Conservation (phyloP, 2,113 vertebrate species). For the Lepidiolamprologus cunningtoni region DNA sequence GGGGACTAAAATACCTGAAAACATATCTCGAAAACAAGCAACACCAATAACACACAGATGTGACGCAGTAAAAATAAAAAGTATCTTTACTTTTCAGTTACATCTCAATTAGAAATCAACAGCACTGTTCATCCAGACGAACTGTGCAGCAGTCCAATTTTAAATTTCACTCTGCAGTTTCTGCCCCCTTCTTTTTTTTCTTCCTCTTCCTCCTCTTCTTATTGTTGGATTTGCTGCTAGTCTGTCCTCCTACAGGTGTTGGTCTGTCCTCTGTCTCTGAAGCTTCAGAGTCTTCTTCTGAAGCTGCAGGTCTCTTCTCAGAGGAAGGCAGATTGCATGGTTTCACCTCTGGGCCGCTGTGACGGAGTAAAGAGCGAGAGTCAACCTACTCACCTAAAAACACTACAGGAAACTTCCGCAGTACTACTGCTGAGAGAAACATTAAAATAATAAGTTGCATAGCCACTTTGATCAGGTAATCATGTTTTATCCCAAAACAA, state of each 20-base stretch:
- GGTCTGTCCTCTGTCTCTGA: slow-evolving; percentile 4
- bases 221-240: not conserved
- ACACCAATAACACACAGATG: not conserved
- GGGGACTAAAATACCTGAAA: not conserved
- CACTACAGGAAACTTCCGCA: not conserved
- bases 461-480: not conserved
- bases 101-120: not conserved
- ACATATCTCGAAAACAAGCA: not conserved
- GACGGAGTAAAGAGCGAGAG: not conserved
- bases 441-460: not conserved
- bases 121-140: not conserved
- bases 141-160: not conserved
- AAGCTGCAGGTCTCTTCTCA: slow-evolving; percentile 2
- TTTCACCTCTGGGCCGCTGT: not conserved
- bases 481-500: not conserved
- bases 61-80: not conserved
- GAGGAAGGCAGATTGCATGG: not conserved
- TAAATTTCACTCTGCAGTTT: not conserved
- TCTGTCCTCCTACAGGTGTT: not conserved
- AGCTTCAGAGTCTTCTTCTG: not conserved
- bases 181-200: not conserved
- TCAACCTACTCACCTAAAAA: not conserved
- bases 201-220: slow-evolving; percentile 35
- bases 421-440: not conserved
- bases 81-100: not conserved